Evolutionary conservation across 2,797 vertebrate genomes (phyloP).

Genomic region (Momotus momota): DNA sequence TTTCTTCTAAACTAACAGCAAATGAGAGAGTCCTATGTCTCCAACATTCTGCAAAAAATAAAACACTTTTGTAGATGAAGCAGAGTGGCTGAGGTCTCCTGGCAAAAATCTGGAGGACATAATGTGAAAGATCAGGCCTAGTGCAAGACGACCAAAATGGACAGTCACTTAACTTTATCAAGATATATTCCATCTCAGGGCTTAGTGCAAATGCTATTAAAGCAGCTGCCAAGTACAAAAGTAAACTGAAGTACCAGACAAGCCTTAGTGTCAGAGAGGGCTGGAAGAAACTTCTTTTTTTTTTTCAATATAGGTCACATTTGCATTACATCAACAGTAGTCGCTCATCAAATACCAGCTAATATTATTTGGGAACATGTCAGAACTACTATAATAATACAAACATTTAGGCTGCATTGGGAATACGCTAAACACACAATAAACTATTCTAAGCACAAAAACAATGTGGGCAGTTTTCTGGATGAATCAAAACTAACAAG

Average conservation of each 20-base stretch:
- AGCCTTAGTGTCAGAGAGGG: not conserved
- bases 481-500: slow-evolving; percentile 9
- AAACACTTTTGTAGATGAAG: not conserved
- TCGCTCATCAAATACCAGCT: slow-evolving; percentile 7
- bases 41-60: not conserved
- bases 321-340: slow-evolving; percentile 29
- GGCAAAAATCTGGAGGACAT: not conserved
- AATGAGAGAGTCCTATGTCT: not conserved
- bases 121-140: not conserved
- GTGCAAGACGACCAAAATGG: not conserved
- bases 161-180: not conserved
- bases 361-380: slow-evolving; percentile 45
- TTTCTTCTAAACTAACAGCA: not conserved
- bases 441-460: not conserved
- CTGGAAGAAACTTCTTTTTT: not conserved
- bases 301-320: not conserved
- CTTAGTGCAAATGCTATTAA: not conserved
- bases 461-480: not conserved
- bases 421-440: slow-evolving; percentile 15
- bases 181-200: not conserved
- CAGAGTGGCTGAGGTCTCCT: not conserved
- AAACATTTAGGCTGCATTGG: not conserved
- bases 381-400: slow-evolving; percentile 17
- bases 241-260: not conserved
- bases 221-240: not conserved